Evolutionary conservation across 1,140 invertebrate species (phyloP).

Genomic region (Leucophenga varia): DNA sequence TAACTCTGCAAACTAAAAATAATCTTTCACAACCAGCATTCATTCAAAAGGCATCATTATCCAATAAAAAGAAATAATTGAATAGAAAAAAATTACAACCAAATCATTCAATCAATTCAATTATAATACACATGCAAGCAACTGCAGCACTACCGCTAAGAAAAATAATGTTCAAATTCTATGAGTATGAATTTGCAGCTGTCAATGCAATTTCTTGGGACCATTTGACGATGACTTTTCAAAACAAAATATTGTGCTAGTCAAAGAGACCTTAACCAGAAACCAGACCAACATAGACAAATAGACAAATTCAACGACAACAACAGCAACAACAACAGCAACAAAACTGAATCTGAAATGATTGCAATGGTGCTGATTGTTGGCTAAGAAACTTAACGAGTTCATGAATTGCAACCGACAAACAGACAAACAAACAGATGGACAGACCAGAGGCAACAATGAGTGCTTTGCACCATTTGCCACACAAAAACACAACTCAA

Average conservation of each 20-base stretch:
- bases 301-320: neutral
- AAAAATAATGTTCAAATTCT: too few relatives aligned
- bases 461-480: constrained; percentile 12
- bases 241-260: too few relatives aligned
- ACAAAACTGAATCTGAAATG: neutral
- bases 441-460: constrained; percentile 9
- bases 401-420: neutral
- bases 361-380: constrained; percentile 9
- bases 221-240: too few relatives aligned
- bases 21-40: too few relatives aligned
- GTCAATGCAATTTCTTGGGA: too few relatives aligned
- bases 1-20: too few relatives aligned
- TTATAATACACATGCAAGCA: constrained; percentile 45
- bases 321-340: neutral
- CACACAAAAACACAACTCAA: too few relatives aligned
- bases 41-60: too few relatives aligned
- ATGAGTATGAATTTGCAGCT: too few relatives aligned
- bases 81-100: constrained; percentile 44
- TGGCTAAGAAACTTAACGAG: constrained; percentile 23
- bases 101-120: constrained; percentile 51
- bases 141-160: constrained; percentile 15
- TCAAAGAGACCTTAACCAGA: constrained; percentile 3
- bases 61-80: too few relatives aligned
- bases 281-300: neutral
- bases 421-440: too few relatives aligned